Conservation (phyloP, 2,797 vertebrate species). For the Enteromius anoplus region DNA sequence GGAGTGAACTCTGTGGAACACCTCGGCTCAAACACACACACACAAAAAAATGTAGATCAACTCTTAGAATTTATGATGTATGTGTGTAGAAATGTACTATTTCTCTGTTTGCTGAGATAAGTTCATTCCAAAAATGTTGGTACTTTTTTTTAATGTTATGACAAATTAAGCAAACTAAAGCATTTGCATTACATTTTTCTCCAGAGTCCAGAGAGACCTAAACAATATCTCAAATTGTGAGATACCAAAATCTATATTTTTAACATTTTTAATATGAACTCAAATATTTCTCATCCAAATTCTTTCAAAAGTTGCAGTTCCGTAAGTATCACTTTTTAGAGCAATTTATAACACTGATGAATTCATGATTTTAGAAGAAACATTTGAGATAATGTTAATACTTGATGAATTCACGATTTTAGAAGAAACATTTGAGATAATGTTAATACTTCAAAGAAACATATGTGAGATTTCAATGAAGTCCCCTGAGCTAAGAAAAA, state of each 20-base stretch:
- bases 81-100: not conserved
- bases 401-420: not conserved
- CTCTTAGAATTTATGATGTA: not conserved
- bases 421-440: not conserved
- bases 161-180: not conserved
- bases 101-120: not conserved
- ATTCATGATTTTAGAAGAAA: not conserved
- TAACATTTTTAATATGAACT: not conserved
- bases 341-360: not conserved
- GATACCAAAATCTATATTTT: not conserved
- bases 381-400: not conserved
- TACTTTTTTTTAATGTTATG: not conserved
- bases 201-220: not conserved
- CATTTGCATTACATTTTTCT: not conserved
- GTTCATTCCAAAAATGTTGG: not conserved
- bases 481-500: constrained; percentile 26
- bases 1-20: constrained; percentile 5
- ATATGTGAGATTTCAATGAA: constrained; percentile 11
- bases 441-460: constrained; percentile 15
- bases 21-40: not conserved
- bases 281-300: not conserved
- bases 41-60: not conserved
- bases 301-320: too few relatives aligned
- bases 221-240: not conserved
- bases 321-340: not conserved